A percentile compares a stretch with the other conserved stretches of the same genome.
phyloP scores from a whole-genome alignment of 2,888 invertebrate species.

The Pandemis heparana region DNA sequence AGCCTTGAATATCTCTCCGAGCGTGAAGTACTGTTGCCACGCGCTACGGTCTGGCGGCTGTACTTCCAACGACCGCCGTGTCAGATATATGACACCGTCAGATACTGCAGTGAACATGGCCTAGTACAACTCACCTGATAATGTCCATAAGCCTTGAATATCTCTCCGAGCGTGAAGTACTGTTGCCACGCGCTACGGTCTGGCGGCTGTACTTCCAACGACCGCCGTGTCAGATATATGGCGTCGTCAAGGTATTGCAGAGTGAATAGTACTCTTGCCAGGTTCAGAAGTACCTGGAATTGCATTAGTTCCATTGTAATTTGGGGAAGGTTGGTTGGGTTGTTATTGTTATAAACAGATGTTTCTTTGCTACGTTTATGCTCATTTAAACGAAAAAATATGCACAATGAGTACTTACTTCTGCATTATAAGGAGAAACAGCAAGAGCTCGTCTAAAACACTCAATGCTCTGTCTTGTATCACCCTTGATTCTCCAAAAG shows the following conservation, averaged over 20 bases:
- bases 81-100: slow-evolving; percentile 96
- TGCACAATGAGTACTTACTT: slow-evolving; percentile 77
- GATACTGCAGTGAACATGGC: slow-evolving; percentile 92
- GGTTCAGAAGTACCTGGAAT: slow-evolving; percentile 89
- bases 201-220: slow-evolving; percentile 93
- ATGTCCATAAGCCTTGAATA: slow-evolving; percentile 96
- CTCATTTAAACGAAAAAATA: neutral
- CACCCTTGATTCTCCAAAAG: slow-evolving; percentile 96
- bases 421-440: slow-evolving; percentile 94
- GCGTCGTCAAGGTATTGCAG: slow-evolving; percentile 96
- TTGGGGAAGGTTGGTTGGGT: neutral
- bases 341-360: neutral
- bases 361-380: no score
- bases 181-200: slow-evolving; percentile 96
- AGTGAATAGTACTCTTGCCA: slow-evolving; percentile 93
- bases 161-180: slow-evolving; percentile 96
- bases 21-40: slow-evolving; percentile 96
- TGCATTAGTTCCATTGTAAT: neutral
- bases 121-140: slow-evolving; percentile 79
- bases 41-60: slow-evolving; percentile 94
- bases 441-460: slow-evolving; percentile 95
- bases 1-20: slow-evolving; percentile 96
- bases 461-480: slow-evolving; percentile 94
- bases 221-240: slow-evolving; percentile 93
- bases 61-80: slow-evolving; percentile 93